These are phyloP conservation scores for Portunus trituberculatus DNA, from an alignment of 1,140 invertebrate species.

Conservation along the genomic window DNA sequence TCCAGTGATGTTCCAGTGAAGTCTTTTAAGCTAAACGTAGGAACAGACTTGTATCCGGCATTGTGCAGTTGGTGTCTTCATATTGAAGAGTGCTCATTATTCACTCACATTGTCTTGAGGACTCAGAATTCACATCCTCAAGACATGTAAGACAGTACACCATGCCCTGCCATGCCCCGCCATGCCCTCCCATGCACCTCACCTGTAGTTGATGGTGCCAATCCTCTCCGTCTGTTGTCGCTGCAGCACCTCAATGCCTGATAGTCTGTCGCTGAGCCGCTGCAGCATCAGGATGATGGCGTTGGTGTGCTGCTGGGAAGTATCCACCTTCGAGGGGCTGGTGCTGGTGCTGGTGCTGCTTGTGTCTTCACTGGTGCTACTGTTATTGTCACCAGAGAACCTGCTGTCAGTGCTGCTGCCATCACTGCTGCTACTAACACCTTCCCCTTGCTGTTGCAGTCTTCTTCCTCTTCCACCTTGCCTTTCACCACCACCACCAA, in stretches of 20 bases:
- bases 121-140: too few relatives aligned
- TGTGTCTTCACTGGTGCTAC: background rate
- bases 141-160: too few relatives aligned
- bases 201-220: conserved; percentile 82
- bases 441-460: background rate
- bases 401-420: too few relatives aligned
- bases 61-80: too few relatives aligned
- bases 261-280: conserved; percentile 80
- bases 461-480: background rate
- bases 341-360: background rate
- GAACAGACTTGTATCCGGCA: too few relatives aligned
- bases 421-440: background rate
- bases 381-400: background rate
- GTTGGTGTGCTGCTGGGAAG: conserved; percentile 63
- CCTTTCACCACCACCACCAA: background rate
- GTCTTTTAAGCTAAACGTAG: too few relatives aligned
- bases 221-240: conserved; percentile 80
- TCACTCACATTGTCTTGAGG: too few relatives aligned
- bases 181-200: conserved; percentile 47
- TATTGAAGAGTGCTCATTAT: too few relatives aligned
- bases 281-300: conserved; percentile 77
- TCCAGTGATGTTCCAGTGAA: too few relatives aligned
- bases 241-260: conserved; percentile 80
- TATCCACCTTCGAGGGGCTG: conserved; percentile 18
- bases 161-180: too few relatives aligned